phyloP scores from a whole-genome alignment of 1,140 invertebrate species.

The Ephestia elutella region DNA sequence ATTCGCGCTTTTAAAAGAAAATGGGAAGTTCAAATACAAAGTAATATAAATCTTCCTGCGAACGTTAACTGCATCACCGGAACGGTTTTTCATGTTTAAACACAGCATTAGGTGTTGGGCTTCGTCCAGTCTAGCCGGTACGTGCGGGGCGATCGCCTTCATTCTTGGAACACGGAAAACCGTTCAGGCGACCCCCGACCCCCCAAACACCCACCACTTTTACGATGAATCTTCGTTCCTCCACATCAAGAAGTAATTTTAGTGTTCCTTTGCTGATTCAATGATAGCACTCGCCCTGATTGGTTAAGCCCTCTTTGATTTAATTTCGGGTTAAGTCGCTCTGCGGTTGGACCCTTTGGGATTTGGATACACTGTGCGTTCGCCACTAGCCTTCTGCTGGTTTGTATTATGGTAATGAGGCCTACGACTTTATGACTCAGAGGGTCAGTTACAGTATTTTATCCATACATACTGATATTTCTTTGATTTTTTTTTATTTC shows the following conservation, averaged over 20 bases:
- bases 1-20: neutral
- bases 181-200: slow-evolving; percentile 58
- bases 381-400: slow-evolving; percentile 26
- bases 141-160: slow-evolving; percentile 64
- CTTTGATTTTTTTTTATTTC: no score
- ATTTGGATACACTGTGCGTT: slow-evolving; percentile 35
- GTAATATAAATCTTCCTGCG: slow-evolving; percentile 37
- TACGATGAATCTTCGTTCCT: slow-evolving; percentile 75
- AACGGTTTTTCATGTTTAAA: slow-evolving; percentile 71
- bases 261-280: slow-evolving; percentile 73
- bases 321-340: slow-evolving; percentile 71
- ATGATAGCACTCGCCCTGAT: slow-evolving; percentile 73
- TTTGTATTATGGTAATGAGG: slow-evolving; percentile 27
- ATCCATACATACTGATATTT: no score
- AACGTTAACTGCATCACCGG: slow-evolving; percentile 63
- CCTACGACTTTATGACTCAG: slow-evolving; percentile 14
- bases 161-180: slow-evolving; percentile 69
- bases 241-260: slow-evolving; percentile 74
- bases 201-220: slow-evolving; percentile 56
- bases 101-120: slow-evolving; percentile 58
- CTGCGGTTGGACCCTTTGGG: slow-evolving; percentile 53
- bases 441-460: no score
- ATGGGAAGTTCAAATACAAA: slow-evolving; percentile 33
- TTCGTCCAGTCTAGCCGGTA: slow-evolving; percentile 35
- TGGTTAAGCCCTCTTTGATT: slow-evolving; percentile 73